Evolutionary conservation across 2,888 invertebrate genomes (phyloP), one percentile per base, ranked within the genome.

Genomic region (Hedychridium roseum): DNA sequence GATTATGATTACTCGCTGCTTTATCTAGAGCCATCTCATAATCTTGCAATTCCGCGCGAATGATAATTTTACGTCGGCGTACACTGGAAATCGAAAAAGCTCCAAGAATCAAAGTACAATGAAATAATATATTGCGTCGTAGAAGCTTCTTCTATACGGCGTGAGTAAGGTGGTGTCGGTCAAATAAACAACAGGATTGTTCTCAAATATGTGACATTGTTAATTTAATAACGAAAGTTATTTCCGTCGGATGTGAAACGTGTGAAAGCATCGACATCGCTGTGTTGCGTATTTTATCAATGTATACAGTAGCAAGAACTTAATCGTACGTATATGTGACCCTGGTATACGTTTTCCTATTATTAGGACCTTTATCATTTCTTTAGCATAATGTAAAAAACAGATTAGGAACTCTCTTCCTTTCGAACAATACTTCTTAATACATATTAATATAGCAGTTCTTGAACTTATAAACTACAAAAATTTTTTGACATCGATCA

Each of bases 401-500:
- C 34, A 50, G 43, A 56, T 45, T 40, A 27, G 42, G 35, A 52
- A 28, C 15, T 38, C 46, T 47, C 17, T 21, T 26, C 15, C 44
- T 41, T 36, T 42, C 21, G 41, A 51, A 45, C 40, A 47, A 42
- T 57, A 50, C 54, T 56, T 50, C 50, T 53, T 60, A 62, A 54
- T 60, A 59, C 61, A 50, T 42, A 64, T 60, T 62, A 66, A 44
- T 60, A 63, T 59, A 57, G 36, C 60, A 63, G 54, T 62, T 71
- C 58, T 62, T 54, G 59, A 71, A 61, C 68, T 73, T 73, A 73
- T 50, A 59, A 68, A 61, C 71, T 71, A 70, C 61, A 70, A 67
- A 71, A 73, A 70, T 73, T 64, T 73, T 64, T 67, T 64, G 64
- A 68, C 70, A 61, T 64, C 64, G 60, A 55, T 64, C 66, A 62